Conservation (phyloP, 2,888 invertebrate genomes). For the Ceratothoa steindachneri region DNA sequence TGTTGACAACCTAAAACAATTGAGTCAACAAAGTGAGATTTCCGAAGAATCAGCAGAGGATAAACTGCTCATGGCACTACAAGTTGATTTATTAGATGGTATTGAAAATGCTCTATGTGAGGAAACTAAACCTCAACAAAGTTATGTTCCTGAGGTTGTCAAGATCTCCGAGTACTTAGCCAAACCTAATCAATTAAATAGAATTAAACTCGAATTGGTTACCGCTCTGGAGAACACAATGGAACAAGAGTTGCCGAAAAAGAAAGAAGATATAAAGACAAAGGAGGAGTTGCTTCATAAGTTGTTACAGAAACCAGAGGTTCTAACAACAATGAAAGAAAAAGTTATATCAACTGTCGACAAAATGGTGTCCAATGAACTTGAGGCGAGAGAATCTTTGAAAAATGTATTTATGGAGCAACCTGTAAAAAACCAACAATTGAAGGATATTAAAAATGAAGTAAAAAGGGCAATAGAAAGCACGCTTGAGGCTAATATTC, state of each 20-base stretch:
- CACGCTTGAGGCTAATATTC: background rate
- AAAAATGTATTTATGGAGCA: no score
- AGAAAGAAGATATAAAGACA: conserved; percentile 16
- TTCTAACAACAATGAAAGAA: background rate
- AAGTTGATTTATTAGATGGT: no score
- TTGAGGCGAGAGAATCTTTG: background rate
- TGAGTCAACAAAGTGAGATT: background rate
- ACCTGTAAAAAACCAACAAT: background rate
- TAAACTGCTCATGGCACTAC: background rate
- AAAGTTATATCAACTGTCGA: background rate
- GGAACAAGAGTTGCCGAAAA: conserved; percentile 27
- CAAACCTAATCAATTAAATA: background rate
- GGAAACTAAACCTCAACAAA: no score
- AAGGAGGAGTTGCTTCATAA: no score
- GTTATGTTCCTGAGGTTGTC: no score
- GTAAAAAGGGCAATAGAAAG: background rate
- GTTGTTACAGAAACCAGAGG: background rate
- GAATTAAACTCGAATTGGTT: background rate
- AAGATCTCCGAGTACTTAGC: background rate
- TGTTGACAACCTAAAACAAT: no score
- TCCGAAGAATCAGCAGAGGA: background rate
- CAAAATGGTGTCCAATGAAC: background rate
- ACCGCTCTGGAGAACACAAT: background rate
- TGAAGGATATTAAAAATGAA: background rate
- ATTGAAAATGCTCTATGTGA: no score